phyloP scores from a whole-genome alignment of 2,797 vertebrate genomes.

The Melanotaenia boesemani region DNA sequence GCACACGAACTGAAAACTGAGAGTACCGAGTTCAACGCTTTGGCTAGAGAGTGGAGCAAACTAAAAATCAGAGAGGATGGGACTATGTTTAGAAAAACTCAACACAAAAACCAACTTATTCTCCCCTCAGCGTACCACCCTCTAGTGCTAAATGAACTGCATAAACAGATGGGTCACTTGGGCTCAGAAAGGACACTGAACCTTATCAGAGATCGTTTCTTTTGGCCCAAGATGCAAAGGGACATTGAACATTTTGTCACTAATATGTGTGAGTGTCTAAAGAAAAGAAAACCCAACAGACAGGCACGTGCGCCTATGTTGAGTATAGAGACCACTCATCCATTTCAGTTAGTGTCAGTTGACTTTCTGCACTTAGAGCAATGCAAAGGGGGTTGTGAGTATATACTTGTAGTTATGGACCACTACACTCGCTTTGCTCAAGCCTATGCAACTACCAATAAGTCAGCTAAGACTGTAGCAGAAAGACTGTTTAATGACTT shows the following conservation, averaged over 20 bases:
- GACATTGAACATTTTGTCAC: slow-evolving; percentile 11
- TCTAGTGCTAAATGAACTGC: not conserved
- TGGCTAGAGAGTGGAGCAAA: not conserved
- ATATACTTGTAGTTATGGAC: too few relatives aligned
- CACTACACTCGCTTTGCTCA: too few relatives aligned
- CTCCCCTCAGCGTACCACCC: not conserved
- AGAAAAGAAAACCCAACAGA: not conserved
- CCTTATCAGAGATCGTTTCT: slow-evolving; percentile 7
- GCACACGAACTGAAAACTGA: not conserved
- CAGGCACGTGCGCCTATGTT: not conserved
- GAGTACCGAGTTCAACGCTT: not conserved
- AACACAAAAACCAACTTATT: not conserved
- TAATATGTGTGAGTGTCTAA: slow-evolving; percentile 2
- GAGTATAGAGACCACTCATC: not conserved
- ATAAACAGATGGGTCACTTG: slow-evolving; percentile 6
- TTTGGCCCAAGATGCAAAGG: slow-evolving; percentile 1
- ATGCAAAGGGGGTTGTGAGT: slow-evolving; percentile 5
- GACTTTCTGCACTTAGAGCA: not conserved
- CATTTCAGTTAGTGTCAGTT: not conserved
- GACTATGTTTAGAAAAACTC: not conserved
- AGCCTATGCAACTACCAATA: too few relatives aligned
- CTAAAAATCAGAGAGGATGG: slow-evolving; percentile 5
- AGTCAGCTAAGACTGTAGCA: too few relatives aligned
- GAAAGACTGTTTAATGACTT: slow-evolving; percentile 1
- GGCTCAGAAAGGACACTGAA: not conserved